Evolutionary conservation across 2,113 vertebrate species (phyloP).

Genomic region (Danionella cerebrum): DNA sequence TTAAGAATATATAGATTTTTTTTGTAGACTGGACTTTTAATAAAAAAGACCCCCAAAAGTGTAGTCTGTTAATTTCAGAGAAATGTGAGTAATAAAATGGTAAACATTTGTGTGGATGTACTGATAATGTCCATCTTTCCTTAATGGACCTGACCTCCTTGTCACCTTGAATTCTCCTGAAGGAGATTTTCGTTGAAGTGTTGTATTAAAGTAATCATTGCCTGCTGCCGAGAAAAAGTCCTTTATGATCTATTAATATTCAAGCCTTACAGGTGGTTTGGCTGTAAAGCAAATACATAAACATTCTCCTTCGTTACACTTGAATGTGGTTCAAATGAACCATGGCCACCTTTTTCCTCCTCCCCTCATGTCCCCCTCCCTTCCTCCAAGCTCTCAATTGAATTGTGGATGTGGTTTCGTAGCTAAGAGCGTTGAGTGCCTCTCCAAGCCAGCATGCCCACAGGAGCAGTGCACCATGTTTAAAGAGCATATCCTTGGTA

Average conservation of each 20-base stretch:
- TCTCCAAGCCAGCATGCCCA: slow-evolving; percentile 11
- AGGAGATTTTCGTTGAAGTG: slow-evolving; percentile 11
- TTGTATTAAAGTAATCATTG: slow-evolving; percentile 53
- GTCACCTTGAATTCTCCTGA: slow-evolving; percentile 23
- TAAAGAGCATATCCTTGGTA: slow-evolving; percentile 27
- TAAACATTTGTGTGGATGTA: not conserved
- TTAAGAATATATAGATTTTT: no score
- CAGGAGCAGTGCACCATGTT: slow-evolving; percentile 23
- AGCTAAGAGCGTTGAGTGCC: slow-evolving; percentile 37
- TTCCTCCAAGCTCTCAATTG: slow-evolving; percentile 38
- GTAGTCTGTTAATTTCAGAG: no score
- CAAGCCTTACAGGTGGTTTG: slow-evolving; percentile 70
- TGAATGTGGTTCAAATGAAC: slow-evolving; percentile 74
- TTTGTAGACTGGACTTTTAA: no score
- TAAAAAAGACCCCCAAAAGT: no score
- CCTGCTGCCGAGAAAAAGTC: slow-evolving; percentile 59
- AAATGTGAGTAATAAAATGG: not conserved
- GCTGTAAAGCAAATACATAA: slow-evolving; percentile 70
- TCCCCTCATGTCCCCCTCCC: slow-evolving; percentile 43
- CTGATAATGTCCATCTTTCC: slow-evolving; percentile 38
- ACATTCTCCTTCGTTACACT: slow-evolving; percentile 64
- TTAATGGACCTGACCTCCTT: slow-evolving; percentile 48
- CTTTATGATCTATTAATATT: slow-evolving; percentile 78
- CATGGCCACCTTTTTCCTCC: slow-evolving; percentile 58
- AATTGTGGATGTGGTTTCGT: slow-evolving; percentile 57